Conservation (phyloP, 2,888 invertebrate genomes). For the Volucella inflata region DNA sequence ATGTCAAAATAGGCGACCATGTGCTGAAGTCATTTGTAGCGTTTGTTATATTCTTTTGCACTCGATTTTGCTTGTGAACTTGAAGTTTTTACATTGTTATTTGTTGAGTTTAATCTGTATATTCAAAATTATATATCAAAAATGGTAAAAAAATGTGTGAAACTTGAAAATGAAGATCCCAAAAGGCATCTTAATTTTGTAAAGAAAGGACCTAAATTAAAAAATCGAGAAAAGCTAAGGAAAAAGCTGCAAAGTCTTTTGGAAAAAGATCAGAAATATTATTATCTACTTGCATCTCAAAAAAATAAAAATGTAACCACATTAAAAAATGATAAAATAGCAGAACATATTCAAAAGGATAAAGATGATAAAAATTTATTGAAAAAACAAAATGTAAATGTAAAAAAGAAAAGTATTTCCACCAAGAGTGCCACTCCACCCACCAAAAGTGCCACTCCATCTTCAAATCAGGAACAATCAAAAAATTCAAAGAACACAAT, state of each 20-base stretch:
- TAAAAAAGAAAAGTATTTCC: too few species aligned
- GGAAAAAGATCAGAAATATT: constrained; percentile 26
- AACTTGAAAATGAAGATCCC: neutral
- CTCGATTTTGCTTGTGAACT: too few species aligned
- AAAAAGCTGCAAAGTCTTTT: constrained; percentile 46
- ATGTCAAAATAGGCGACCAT: too few species aligned
- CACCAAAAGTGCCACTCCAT: neutral
- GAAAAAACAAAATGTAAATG: too few species aligned
- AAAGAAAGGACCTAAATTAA: constrained; percentile 2
- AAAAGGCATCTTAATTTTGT: neutral
- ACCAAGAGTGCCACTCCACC: too few species aligned
- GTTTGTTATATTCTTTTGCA: too few species aligned
- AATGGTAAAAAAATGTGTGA: constrained; percentile 45
- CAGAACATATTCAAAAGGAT: neutral
- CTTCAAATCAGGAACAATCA: neutral
- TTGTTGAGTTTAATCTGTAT: too few species aligned
- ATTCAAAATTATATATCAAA: neutral
- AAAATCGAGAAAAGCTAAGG: constrained; percentile 45
- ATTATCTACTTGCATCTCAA: neutral
- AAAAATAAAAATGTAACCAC: neutral
- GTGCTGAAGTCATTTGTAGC: neutral
- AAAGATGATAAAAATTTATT: too few species aligned
- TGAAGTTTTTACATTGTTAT: too few species aligned
- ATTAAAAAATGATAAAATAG: neutral
- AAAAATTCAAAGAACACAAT: neutral